phyloP scores from a whole-genome alignment of 2,888 invertebrate species.

The Nipponacmea schrenckii region DNA sequence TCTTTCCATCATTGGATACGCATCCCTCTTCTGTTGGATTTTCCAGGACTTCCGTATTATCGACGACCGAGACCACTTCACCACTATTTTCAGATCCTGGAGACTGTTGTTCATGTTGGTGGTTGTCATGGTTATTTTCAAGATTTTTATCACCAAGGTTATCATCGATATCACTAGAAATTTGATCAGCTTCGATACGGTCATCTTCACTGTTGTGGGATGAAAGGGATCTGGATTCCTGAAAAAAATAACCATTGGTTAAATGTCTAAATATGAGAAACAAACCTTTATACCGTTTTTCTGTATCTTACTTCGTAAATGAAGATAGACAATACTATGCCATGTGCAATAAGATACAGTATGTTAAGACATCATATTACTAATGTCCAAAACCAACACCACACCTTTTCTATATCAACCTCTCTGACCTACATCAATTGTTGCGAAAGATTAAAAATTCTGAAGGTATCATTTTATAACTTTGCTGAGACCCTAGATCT shows the following conservation, averaged over 20 bases:
- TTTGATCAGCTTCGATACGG: conserved; percentile 42
- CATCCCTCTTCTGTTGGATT: conserved; percentile 1
- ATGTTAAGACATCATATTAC: too few species aligned
- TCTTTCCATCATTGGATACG: conserved; percentile 1
- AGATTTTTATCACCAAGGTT: background rate
- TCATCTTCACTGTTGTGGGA: conserved; percentile 34
- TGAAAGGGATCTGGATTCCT: background rate
- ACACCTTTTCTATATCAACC: too few species aligned
- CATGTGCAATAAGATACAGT: too few species aligned
- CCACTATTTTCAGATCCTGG: background rate
- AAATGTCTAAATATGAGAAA: background rate
- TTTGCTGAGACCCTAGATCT: too few species aligned
- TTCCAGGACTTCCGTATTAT: conserved; percentile 10
- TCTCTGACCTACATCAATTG: too few species aligned
- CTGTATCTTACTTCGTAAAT: too few species aligned
- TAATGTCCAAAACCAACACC: too few species aligned
- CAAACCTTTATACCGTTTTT: too few species aligned
- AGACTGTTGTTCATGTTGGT: background rate
- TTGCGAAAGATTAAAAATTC: too few species aligned
- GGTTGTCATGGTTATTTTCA: background rate
- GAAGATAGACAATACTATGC: too few species aligned
- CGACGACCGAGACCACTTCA: background rate
- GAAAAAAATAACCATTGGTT: background rate
- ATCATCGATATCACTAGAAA: conserved; percentile 9
- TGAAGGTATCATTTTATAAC: too few species aligned